A percentile compares a stretch with the other conserved stretches of the same genome.
These are phyloP conservation scores for Gymnocheta viridis DNA, from an alignment of 2,888 invertebrate species.

Conservation along the genomic window DNA sequence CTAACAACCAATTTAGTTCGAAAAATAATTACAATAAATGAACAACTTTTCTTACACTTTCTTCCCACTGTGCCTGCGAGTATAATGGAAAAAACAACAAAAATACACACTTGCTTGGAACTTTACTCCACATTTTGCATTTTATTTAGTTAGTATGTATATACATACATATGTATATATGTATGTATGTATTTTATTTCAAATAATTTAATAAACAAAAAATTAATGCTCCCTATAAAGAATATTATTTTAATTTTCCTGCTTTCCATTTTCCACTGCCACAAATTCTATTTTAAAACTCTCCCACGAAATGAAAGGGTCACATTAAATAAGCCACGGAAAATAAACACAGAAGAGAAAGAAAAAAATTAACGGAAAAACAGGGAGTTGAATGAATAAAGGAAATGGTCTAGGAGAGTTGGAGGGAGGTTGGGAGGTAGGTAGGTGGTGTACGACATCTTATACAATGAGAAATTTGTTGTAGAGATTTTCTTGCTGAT, in stretches of 20 bases:
- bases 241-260: background rate
- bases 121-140: background rate
- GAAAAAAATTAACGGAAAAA: slow-evolving; percentile 38
- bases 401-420: background rate
- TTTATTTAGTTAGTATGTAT: background rate
- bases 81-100: background rate
- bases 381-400: slow-evolving; percentile 41
- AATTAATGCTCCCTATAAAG: background rate
- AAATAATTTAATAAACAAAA: slow-evolving; percentile 1
- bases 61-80: background rate
- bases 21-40: no score
- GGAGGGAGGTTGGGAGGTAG: background rate
- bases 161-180: no score
- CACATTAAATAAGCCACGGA: slow-evolving; percentile 2
- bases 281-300: slow-evolving; percentile 54
- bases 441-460: slow-evolving; percentile 13
- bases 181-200: background rate
- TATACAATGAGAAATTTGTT: slow-evolving; percentile 65
- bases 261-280: background rate
- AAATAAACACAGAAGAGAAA: slow-evolving; percentile 3
- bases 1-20: no score
- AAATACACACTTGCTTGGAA: background rate
- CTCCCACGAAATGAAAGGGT: slow-evolving; percentile 25
- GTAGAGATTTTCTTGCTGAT: slow-evolving; percentile 63
- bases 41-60: background rate